Conservation (phyloP, 2,797 vertebrate species). For the Ctenopoma multispine region DNA sequence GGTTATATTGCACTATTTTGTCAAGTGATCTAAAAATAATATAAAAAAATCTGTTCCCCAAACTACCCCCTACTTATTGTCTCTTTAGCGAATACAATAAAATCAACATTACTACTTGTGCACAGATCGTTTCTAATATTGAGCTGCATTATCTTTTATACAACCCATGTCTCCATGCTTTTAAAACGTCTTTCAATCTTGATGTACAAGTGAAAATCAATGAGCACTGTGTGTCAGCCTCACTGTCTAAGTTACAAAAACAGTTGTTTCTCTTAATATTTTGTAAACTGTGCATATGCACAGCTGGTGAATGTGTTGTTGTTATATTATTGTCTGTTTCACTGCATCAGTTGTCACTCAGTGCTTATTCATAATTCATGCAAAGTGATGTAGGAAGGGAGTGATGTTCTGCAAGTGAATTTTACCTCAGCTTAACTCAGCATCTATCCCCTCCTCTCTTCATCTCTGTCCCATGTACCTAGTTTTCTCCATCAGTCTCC, state of each 20-base stretch:
- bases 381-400: constrained; percentile 62
- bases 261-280: constrained; percentile 36
- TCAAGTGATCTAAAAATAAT: constrained; percentile 34
- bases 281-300: constrained; percentile 25
- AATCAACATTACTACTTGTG: constrained; percentile 12
- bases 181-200: constrained; percentile 45
- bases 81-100: constrained; percentile 26
- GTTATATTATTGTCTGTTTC: constrained; percentile 49
- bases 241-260: constrained; percentile 32
- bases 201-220: constrained; percentile 47
- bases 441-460: constrained; percentile 30
- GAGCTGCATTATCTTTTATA: constrained; percentile 26
- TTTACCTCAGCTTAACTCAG: constrained; percentile 66
- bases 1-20: constrained; percentile 7
- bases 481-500: constrained; percentile 13
- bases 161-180: constrained; percentile 16
- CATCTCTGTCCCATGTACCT: constrained; percentile 40
- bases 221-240: constrained; percentile 8
- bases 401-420: constrained; percentile 58
- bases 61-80: constrained; percentile 45
- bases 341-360: constrained; percentile 55
- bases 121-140: constrained; percentile 16
- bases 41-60: constrained; percentile 4
- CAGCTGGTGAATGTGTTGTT: constrained; percentile 16
- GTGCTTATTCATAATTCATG: constrained; percentile 70